Evolutionary conservation across 2,113 vertebrate species (phyloP), one percentile per base, ranked within the genome.

Genomic region (Campylorhamphus procurvoides): DNA sequence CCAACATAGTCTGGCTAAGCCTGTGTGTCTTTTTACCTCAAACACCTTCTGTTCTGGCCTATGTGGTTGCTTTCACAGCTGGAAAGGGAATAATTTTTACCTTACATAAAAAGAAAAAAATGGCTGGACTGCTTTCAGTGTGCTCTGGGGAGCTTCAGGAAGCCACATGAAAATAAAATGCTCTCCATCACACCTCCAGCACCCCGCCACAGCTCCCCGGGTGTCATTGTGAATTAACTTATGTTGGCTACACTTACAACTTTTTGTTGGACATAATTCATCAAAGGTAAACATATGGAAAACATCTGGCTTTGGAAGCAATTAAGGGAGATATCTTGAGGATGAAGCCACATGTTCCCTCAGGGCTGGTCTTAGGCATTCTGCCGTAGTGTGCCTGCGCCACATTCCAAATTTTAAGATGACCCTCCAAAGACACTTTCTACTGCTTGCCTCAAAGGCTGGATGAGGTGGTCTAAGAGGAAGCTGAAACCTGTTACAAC

Each of bases 21-120:
- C 60, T 63, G 16, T 86, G 71, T 82, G 71, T 89, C 72, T 47
- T 95, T 83, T 83, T 59, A 90, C 92, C 18, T 0, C 95, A 89
- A 90, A 94, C 92, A 95, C 83, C 94, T 97, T 90, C 96, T 96
- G 94, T 97, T 96, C 95, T 97, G 94, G 92, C 83, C 75, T 84
- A 39, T 19, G 20, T 46, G 46, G 72, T 90, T 96, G 96, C 94
- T 97, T 96, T 96, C 64, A 94, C 94, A 96, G 95, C 90, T 96
- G 92, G 79, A 95, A 90, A 86, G 59, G 35, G 71, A 83, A 74
- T 84, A 49, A 27, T 92, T 95, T 90, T 80, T 71, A n/a, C 59
- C 75, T 86, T 74, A 80, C 93, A 80, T 82, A 86, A 89, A 87
- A 82, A 28, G 29, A 6, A 67, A 94, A 69, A 92, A 90, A 76